Evolutionary conservation across 2,113 vertebrate species (phyloP), one percentile per base, ranked within the genome.

Genomic region (Tenrec ecaudatus): DNA sequence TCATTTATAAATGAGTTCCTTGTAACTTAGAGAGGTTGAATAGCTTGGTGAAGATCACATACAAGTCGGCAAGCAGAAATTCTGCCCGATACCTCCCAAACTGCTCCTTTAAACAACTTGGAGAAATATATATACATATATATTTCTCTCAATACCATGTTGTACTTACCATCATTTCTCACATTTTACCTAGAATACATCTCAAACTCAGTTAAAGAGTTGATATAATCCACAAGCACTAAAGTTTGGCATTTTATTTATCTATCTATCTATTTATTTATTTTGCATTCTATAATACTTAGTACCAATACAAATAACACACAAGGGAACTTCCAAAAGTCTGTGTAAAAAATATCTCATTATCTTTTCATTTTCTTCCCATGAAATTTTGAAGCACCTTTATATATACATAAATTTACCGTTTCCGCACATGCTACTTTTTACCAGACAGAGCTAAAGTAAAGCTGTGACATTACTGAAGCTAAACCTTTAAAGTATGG

Each of bases 141-240:
- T n/a, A n/a, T n/a, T n/a, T n/a, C 82, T 86, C 60, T 78, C 43
- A 79, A 40, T 15, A n/a, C 43, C 36, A 64, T 60, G 27, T 6
- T 75, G 1, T 57, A 77, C 19, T 68, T 77, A 79, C 69, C 73
- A 58, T 53, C 38, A 23, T 43, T 53, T 16, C 68, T 12, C 16
- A 20, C 31, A 82, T 77, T 93, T 75, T 38, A 64, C 3, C 5
- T 20, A 83, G 58, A 91, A 76, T 31, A 91, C 90, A 90, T 84
- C 12, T 19, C 31, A 80, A 90, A 53, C 8, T 84, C 14, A 53
- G 16, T 84, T 84, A 78, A 76, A 85, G 60, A 89, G 58, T 38
- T 86, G 29, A 78, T 53, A 86, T 68, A 33, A 3, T 68, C 19
- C 19, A 82, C 16, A 91, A 92, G 85, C 11, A 91, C 6, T 79